Evolutionary conservation across 2,113 vertebrate species (phyloP), one percentile per base, ranked within the genome.

Genomic region (Oryzias woworae): DNA sequence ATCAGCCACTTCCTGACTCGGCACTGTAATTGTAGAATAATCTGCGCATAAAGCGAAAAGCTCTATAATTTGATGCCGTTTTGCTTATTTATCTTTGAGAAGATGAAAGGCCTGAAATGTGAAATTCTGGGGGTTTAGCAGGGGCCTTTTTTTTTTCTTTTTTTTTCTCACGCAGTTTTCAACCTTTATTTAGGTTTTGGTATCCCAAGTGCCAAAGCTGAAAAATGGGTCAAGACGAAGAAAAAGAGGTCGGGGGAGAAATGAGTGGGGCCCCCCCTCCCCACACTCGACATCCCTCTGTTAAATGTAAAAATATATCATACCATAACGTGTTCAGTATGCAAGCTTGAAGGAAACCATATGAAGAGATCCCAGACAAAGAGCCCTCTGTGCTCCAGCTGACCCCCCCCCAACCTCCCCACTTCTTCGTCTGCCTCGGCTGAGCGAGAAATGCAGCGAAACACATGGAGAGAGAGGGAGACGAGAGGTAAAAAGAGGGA

Each of bases 291-390:
- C 81, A 75, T 82, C 82, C 61, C 70, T 66, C 75, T 82, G 81
- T 77, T 82, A 78, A 88, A 89, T 86, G 85, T 89, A 82, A 89
- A 89, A 91, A 91, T 92, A 90, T 89, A 92, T 91, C 85, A 90
- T 89, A 72, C 84, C 75, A 87, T 93, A 92, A 93, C 92, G 89
- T 83, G 83, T 92, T 92, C 92, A 93, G 90, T 91, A 91, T 93
- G 92, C 83, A 90, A 82, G 87, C 83, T 87, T 92, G 90, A 92
- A 91, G 89, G 77, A 91, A 92, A 92, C 91, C 92, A 93, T 92
- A 92, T 92, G 91, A 90, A 91, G 86, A 82, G 76, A 60, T 84
- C 65, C 77, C 87, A 90, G 90, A 93, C 91, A 92, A 91, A 93
- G 91, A 87, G 73, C 86, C 87, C 75, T 87, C 89, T 93, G 90